These are phyloP conservation scores for Ormyrus pomaceus DNA, from an alignment of 2,888 invertebrate genomes.

Conservation along the genomic window DNA sequence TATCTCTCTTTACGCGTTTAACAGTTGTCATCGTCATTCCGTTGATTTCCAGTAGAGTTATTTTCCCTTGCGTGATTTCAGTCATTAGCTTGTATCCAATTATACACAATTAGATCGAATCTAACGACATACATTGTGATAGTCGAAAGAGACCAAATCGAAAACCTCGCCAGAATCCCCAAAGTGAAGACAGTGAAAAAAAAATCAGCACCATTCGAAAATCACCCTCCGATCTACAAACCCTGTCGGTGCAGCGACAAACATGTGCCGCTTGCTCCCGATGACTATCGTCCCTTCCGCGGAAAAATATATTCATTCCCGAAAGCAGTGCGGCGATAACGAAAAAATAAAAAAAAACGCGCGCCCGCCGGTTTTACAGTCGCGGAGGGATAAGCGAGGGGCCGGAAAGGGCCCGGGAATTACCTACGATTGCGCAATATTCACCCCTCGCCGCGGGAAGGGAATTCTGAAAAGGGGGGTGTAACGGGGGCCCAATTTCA, in stretches of 20 bases:
- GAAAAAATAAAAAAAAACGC: not conserved
- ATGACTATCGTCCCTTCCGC: slow-evolving; percentile 22
- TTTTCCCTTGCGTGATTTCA: too few species aligned
- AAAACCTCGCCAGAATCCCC: too few species aligned
- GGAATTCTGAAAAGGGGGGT: not conserved
- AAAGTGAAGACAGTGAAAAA: too few species aligned
- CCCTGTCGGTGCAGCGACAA: not conserved
- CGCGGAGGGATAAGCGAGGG: not conserved
- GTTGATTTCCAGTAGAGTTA: too few species aligned
- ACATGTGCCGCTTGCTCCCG: slow-evolving; percentile 28
- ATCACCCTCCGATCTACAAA: slow-evolving; percentile 35
- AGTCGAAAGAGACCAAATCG: too few species aligned
- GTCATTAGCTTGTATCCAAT: too few species aligned
- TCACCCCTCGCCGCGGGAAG: not conserved
- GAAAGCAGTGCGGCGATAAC: not conserved
- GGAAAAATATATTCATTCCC: too few species aligned
- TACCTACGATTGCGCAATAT: slow-evolving; percentile 6
- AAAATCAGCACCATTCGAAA: not conserved
- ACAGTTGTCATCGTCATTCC: too few species aligned
- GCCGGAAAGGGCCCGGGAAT: slow-evolving; percentile 14
- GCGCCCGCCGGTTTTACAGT: not conserved
- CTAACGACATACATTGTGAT: too few species aligned
- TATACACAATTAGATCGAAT: too few species aligned
- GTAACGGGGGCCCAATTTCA: too few species aligned
- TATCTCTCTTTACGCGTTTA: too few species aligned